Evolutionary conservation across 1,140 invertebrate species (phyloP).

Genomic region (Tribolium castaneum): DNA sequence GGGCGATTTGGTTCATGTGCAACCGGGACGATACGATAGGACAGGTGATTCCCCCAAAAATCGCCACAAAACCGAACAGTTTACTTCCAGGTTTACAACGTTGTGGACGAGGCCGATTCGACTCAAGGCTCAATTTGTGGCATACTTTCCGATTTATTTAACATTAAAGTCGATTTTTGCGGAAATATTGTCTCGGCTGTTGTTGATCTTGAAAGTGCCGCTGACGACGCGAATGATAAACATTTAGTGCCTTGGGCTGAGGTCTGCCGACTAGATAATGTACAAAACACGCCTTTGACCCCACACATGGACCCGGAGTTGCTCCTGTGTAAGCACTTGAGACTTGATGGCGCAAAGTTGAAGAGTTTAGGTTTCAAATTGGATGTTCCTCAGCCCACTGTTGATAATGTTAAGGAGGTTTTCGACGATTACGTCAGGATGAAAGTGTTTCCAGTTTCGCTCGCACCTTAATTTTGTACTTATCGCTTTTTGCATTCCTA

Average conservation of each 20-base stretch:
- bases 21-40: constrained; percentile 66
- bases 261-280: constrained; percentile 78
- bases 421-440: constrained; percentile 77
- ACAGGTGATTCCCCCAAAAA: constrained; percentile 45
- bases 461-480: constrained; percentile 53
- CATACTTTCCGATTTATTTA: constrained; percentile 84
- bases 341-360: constrained; percentile 79
- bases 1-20: constrained; percentile 80
- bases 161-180: constrained; percentile 88
- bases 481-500: constrained; percentile 11
- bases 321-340: constrained; percentile 82
- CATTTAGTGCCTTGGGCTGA: constrained; percentile 91
- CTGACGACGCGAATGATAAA: constrained; percentile 92
- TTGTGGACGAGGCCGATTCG: constrained; percentile 84
- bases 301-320: constrained; percentile 87
- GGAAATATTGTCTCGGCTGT: constrained; percentile 82
- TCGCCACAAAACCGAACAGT: too few species aligned
- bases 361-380: constrained; percentile 69
- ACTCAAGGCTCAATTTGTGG: constrained; percentile 86
- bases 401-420: constrained; percentile 73
- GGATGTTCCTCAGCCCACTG: constrained; percentile 71
- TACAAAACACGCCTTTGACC: constrained; percentile 87
- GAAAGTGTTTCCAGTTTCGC: constrained; percentile 78
- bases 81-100: constrained; percentile 76
- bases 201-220: constrained; percentile 80